Evolutionary conservation across 1,140 invertebrate genomes (phyloP), one percentile per base, ranked within the genome.

Genomic region (Telenomus remus): DNA sequence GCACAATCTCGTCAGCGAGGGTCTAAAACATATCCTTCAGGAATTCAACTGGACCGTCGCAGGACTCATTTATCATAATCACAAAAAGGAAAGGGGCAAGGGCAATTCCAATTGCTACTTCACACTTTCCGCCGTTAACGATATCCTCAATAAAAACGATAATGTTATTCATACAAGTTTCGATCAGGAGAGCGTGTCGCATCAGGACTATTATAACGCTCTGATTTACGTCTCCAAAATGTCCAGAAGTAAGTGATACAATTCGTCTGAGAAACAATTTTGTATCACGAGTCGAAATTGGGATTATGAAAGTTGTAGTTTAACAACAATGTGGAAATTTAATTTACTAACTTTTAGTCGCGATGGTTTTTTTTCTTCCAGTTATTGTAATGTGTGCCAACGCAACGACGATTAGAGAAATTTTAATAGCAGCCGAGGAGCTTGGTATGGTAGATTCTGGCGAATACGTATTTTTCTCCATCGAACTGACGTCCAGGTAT

Each of bases 391-490:
- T 98, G 79, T 99, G 97, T 83, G 96, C 96, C 0, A 95, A 94
- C 79, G 93, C 95, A 0, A 91, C 91, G 59, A 96, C 95, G 49
- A 94, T 98, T 14, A 88, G 97, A 61, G 92, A 96, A 82, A 96
- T 98, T 69, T 91, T 98, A 87, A 85, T 98, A 78, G 94, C 95
- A 11, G 97, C 97, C 10, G 93, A 97, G 79, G 93, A 96, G 76
- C 89, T 98, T 35, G 95, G 96, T 61, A 97, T 98, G 95, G 94
- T 96, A 43, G 93, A 94, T 77, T 96, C 95, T 60, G 97, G 97
- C 11, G 97, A 99, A 89, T 99, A 98, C 87, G 96, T 98, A 34
- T 98, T 99, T 89, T 97, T 99, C 88, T 99, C 97, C 85, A 97
- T 99, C 79, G 97, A 98, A 85, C 89, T 98, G 9, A 97, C 97